Evolutionary conservation across 2,888 invertebrate species (phyloP).

Genomic region (Andrena marginata): DNA sequence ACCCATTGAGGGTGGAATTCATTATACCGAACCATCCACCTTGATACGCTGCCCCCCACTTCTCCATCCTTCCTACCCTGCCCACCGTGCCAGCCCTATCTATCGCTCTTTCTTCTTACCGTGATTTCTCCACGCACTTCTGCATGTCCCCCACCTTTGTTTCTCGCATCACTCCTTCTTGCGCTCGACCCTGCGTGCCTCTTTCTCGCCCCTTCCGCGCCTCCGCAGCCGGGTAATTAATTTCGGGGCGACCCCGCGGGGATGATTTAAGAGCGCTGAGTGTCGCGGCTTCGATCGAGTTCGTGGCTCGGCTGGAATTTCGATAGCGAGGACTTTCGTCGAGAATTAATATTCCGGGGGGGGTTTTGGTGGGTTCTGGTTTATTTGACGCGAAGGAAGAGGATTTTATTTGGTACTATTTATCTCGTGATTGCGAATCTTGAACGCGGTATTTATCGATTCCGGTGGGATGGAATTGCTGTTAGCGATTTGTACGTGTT

Average conservation of each 20-base stretch:
- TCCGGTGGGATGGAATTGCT: too few relatives aligned
- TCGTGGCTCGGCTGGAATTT: background rate
- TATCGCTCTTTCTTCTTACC: conserved; percentile 26
- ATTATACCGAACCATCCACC: conserved; percentile 78
- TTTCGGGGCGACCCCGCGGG: conserved; percentile 4
- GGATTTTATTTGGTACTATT: too few relatives aligned
- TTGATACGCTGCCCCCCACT: conserved; percentile 59
- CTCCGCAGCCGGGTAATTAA: conserved; percentile 16
- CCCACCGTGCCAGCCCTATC: conserved; percentile 3
- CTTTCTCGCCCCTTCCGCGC: conserved; percentile 22
- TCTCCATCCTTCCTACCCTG: conserved; percentile 15
- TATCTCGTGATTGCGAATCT: too few relatives aligned
- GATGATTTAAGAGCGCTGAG: conserved; percentile 12
- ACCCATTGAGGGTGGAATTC: conserved; percentile 83
- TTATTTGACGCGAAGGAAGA: background rate
- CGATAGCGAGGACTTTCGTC: background rate
- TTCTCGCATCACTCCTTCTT: background rate
- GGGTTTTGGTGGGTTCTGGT: background rate
- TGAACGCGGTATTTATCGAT: too few relatives aligned
- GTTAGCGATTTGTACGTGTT: too few relatives aligned
- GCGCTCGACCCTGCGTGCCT: conserved; percentile 1
- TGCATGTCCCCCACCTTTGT: conserved; percentile 20
- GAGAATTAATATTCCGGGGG: background rate
- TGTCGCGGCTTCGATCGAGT: background rate
- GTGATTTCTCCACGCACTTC: conserved; percentile 36